Percentiles rank a stretch among this genome's conserved stretches.
Evolutionary conservation across 2,888 invertebrate genomes (phyloP).

Genomic region (Drosophila quinaria): DNA sequence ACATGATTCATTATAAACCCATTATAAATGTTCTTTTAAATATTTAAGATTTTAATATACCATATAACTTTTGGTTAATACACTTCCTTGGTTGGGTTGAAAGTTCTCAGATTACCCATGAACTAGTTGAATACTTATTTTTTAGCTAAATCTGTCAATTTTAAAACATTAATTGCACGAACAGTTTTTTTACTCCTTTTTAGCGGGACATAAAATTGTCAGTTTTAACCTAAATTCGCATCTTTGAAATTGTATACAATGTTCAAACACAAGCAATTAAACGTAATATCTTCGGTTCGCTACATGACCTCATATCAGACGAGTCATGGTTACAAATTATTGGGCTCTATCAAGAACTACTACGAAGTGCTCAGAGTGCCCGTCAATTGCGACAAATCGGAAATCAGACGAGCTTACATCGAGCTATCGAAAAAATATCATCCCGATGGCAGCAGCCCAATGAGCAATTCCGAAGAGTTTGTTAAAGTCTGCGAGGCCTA

Average conservation of each 20-base stretch:
- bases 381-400: conserved; percentile 27
- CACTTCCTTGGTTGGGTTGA: too few species aligned
- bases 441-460: conserved; percentile 43
- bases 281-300: conserved; percentile 18
- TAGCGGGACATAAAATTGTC: conserved; percentile 8
- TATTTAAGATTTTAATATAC: neutral
- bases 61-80: neutral
- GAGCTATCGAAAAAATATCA: conserved; percentile 65
- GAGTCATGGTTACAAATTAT: neutral
- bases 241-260: conserved; percentile 25
- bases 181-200: neutral
- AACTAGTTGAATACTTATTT: neutral
- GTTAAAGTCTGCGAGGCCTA: conserved; percentile 62
- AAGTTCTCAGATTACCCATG: neutral
- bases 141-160: conserved; percentile 5
- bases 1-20: conserved; percentile 1
- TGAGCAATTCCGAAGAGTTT: conserved; percentile 46
- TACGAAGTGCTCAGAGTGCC: conserved; percentile 63
- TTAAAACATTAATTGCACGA: neutral
- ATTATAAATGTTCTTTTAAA: neutral
- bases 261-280: conserved; percentile 22
- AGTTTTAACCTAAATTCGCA: conserved; percentile 8
- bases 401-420: conserved; percentile 57
- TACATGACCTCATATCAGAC: conserved; percentile 29
- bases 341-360: conserved; percentile 31